phyloP scores from a whole-genome alignment of 2,797 vertebrate genomes.

The Pantherophis vulpinus region DNA sequence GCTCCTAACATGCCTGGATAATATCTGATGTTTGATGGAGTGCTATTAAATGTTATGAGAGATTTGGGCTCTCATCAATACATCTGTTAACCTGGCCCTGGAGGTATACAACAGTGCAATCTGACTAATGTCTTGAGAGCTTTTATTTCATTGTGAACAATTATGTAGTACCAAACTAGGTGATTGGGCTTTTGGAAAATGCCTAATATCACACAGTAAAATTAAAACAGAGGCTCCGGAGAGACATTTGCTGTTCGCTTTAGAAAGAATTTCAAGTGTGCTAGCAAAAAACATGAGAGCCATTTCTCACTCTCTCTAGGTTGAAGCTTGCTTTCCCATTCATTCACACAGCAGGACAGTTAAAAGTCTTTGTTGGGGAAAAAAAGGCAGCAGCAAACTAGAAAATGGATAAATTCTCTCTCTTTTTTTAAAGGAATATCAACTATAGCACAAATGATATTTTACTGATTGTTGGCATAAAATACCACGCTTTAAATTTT shows the following conservation, averaged over 20 bases:
- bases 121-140: constrained; percentile 23
- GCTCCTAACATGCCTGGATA: constrained; percentile 41
- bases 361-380: constrained; percentile 3
- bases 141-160: constrained; percentile 35
- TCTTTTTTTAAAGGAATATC: not conserved
- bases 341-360: constrained; percentile 32
- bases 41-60: constrained; percentile 42
- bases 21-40: constrained; percentile 48
- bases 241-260: not conserved
- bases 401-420: not conserved
- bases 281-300: constrained; percentile 24
- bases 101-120: constrained; percentile 40
- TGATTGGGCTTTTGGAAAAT: constrained; percentile 42
- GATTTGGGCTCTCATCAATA: constrained; percentile 48
- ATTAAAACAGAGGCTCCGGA: constrained; percentile 26
- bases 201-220: constrained; percentile 33
- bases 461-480: not conserved
- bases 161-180: constrained; percentile 31
- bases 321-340: constrained; percentile 26
- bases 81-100: constrained; percentile 37
- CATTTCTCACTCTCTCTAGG: not conserved
- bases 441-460: not conserved
- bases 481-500: not conserved
- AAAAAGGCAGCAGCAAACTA: not conserved
- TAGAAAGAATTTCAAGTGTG: constrained; percentile 32